phyloP scores from a whole-genome alignment of 2,797 vertebrate genomes.

The Chrosomus eos region DNA sequence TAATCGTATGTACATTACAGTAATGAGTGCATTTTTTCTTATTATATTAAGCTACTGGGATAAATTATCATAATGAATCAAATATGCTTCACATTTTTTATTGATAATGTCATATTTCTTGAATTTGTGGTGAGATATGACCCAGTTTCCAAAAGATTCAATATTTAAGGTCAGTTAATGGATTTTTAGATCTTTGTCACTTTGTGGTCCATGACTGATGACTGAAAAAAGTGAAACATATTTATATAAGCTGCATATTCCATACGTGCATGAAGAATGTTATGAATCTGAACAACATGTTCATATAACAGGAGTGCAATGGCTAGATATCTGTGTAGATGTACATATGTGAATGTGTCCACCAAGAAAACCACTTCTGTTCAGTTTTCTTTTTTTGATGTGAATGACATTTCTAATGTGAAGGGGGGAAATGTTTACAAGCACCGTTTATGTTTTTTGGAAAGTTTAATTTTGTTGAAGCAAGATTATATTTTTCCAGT shows the following conservation, averaged over 20 bases:
- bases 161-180: neutral
- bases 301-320: conserved; percentile 4
- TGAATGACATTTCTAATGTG: conserved; percentile 34
- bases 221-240: neutral
- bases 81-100: neutral
- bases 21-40: neutral
- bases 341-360: conserved; percentile 38
- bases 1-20: neutral
- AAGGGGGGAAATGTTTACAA: conserved; percentile 28
- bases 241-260: neutral
- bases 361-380: neutral
- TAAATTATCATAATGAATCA: neutral
- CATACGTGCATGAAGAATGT: neutral
- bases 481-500: conserved; percentile 20
- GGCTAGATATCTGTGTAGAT: conserved; percentile 27
- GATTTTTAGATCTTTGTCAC: neutral
- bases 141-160: neutral
- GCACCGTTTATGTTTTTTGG: neutral
- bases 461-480: conserved; percentile 4
- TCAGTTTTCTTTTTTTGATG: conserved; percentile 9
- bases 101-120: neutral
- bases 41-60: neutral
- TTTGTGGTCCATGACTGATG: neutral
- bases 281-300: neutral
- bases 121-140: neutral